These are phyloP conservation scores for Flexamia atlantica DNA, from an alignment of 2,888 invertebrate species.

Conservation along the genomic window DNA sequence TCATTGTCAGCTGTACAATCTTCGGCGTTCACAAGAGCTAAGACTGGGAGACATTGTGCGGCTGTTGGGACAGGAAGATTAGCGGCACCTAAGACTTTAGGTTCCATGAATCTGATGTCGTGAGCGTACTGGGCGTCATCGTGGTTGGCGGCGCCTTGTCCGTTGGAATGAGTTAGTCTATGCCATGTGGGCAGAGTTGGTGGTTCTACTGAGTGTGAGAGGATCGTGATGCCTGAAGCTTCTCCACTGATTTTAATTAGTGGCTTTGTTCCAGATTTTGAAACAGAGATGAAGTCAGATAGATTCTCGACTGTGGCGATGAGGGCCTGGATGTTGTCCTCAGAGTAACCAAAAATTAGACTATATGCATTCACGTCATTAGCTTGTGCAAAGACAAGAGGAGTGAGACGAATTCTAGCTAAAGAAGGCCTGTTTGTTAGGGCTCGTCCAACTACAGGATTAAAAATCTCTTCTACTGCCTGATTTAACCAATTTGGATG, in stretches of 20 bases:
- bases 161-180: background rate
- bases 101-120: conserved; percentile 8
- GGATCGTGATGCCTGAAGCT: conserved; percentile 44
- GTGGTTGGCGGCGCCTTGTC: background rate
- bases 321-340: conserved; percentile 9
- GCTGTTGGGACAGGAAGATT: background rate
- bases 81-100: background rate
- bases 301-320: conserved; percentile 6
- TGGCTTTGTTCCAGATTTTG: conserved; percentile 2
- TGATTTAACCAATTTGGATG: conserved; percentile 18
- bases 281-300: conserved; percentile 3
- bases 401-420: background rate
- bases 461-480: conserved; percentile 35
- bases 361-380: background rate
- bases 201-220: conserved; percentile 38
- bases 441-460: conserved; percentile 25
- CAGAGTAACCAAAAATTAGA: conserved; percentile 2
- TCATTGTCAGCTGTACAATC: conserved; percentile 3
- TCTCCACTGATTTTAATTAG: conserved; percentile 33
- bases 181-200: conserved; percentile 45
- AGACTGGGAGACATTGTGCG: background rate
- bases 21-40: background rate
- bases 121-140: conserved; percentile 26
- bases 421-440: conserved; percentile 27
- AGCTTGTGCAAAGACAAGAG: background rate